Base-by-base conservation (phyloP, 2,797 vertebrate genomes). In the Melanotaenia pygmaea region DNA sequence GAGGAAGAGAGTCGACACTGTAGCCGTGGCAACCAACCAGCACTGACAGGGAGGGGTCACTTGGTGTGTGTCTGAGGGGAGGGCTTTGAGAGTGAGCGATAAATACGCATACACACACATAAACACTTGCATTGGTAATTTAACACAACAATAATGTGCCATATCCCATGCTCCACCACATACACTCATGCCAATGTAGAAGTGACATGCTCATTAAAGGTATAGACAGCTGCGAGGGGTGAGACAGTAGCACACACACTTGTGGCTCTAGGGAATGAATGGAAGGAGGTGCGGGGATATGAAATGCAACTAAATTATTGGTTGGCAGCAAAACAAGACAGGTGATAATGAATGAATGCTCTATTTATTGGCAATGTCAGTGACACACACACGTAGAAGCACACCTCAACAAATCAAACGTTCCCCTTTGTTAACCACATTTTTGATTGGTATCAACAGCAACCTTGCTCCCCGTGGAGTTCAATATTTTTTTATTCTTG, bases 1-100 rank as follows among this genome's bases (percentile, higher is more conserved):
- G 87, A 89, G 85, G 90, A 91, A 90, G 87, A 90, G 86, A 88
- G 86, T 88, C 84, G 87, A 92, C 90, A 92, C 88, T 86, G 90
- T 93, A 90, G 86, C 90, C 85, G 76, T 91, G 90, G 91, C 89
- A 93, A 93, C 91, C 88, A 91, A 90, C 89, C 89, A 91, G 89
- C 72, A 62, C 86, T 45, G 80, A 88, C 82, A 87, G 86, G 88
- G 85, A 82, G 88, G 88, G 87, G 84, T 90, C 76, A 76, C 72
- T 71, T 70, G 38, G 73, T 72, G 63, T 24, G 59, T 59, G 43
- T 51, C 71, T 59, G 65, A 34, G 40, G 32, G 50, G 66, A 63
- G 60, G 5, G 51, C 18, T 76, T 47, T 32, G 10, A 61, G 66
- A 67, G 59, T 28, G 35, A 65, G 16, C 35, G 35, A 60, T 32